Conservation (phyloP, 1,140 invertebrate species). For the Callitettix versicolor region DNA sequence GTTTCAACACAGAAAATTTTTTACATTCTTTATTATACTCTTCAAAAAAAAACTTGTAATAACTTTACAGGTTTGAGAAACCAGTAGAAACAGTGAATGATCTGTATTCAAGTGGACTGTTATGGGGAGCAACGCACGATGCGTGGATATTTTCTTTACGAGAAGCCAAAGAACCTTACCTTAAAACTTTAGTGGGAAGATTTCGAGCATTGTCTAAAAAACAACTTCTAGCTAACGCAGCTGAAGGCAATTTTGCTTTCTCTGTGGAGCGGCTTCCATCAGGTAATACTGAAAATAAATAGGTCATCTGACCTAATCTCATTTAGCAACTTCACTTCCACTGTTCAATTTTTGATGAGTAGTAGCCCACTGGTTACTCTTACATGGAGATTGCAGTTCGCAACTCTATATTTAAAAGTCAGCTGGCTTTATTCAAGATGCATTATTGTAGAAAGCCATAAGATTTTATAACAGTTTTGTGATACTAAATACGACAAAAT, state of each 20-base stretch:
- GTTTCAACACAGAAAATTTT: too few species aligned
- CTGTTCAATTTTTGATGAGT: neutral
- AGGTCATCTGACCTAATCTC: neutral
- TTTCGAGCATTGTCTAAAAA: slow-evolving; percentile 35
- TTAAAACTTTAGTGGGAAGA: slow-evolving; percentile 34
- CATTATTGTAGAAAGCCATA: too few species aligned
- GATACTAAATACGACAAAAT: too few species aligned
- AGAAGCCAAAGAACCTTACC: slow-evolving; percentile 34
- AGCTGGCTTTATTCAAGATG: too few species aligned
- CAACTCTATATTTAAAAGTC: too few species aligned
- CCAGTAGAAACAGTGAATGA: slow-evolving; percentile 41
- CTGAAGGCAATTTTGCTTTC: slow-evolving; percentile 36
- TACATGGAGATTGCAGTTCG: too few species aligned
- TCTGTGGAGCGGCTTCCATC: slow-evolving; percentile 41
- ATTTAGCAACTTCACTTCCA: too few species aligned
- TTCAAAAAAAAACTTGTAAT: too few species aligned
- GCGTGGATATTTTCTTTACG: slow-evolving; percentile 44
- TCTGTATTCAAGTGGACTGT: slow-evolving; percentile 36
- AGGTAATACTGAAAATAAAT: slow-evolving; percentile 28
- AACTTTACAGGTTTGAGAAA: slow-evolving; percentile 31
- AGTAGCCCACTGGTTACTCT: neutral
- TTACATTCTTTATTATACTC: too few species aligned
- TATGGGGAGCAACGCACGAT: slow-evolving; percentile 44
- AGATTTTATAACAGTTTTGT: too few species aligned
- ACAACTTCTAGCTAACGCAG: slow-evolving; percentile 32